Evolutionary conservation across 2,113 vertebrate species (phyloP), one percentile per base, ranked within the genome.

Genomic region (Takifugu bimaculatus): DNA sequence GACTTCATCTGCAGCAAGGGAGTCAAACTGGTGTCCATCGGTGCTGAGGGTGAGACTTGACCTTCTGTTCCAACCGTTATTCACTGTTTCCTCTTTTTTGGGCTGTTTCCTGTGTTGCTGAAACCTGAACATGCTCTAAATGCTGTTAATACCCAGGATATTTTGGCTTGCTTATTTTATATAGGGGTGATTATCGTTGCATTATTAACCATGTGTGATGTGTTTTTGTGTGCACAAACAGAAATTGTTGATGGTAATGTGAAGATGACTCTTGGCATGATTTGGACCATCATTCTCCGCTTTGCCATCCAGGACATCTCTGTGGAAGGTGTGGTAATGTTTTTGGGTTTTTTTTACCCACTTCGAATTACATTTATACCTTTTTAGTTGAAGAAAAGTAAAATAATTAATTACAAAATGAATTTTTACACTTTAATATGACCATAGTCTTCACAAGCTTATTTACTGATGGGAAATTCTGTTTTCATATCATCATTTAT

Each of bases 201-300:
- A 20, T 20, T 20, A 20, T 20, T 20, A 20, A 20, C 20, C 20
- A 20, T 20, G 20, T 20, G 20, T 20, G 20, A 20, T 11, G 13
- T 11, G 0, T 49, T 6, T 14, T 2, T 47, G 0, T 60, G 55
- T 72, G 25, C 57, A 32, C 50, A 26, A 45, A 32, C 82, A 96
- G 94, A 96, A 84, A 95, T 96, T 13, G 93, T 94, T 1, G 94
- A 95, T 0, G 93, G 94, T 32, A 96, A 95, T 45, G 85, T 85
- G 80, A 96, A 95, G 88, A 95, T 96, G 94, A 95, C 94, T n/a
- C 85, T 96, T 49, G 94, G 94, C 58, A 95, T 96, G 94, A 95
- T 96, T 87, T 96, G 94, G 94, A 96, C 94, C 79, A 96, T 96
- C 88, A 96, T 95, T 70, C 91, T 95, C 35, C 93, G 94, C 50